Conservation (phyloP, 2,888 invertebrate species). For the Cheiracanthium punctorium region DNA sequence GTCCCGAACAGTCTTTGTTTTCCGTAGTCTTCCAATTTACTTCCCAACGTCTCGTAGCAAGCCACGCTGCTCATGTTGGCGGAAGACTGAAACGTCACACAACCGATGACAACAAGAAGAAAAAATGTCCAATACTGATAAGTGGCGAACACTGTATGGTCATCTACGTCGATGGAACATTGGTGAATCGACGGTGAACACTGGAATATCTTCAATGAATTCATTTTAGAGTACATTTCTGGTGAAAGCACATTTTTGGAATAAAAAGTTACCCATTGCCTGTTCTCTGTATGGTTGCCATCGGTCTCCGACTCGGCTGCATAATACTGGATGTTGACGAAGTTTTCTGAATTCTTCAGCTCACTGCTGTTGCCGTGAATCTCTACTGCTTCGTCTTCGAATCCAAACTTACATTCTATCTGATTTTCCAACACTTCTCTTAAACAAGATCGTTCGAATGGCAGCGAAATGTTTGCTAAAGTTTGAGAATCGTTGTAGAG, state of each 20-base stretch:
- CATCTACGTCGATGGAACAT: background rate
- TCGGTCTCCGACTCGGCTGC: no score
- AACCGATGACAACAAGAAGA: constrained; percentile 83
- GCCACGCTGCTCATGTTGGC: constrained; percentile 92
- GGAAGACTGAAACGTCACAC: constrained; percentile 89
- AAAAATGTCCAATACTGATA: constrained; percentile 79
- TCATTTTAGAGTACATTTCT: background rate
- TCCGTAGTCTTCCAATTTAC: constrained; percentile 85
- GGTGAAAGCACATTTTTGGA: no score
- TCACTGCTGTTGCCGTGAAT: no score
- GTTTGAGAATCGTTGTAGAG: background rate
- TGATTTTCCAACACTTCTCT: background rate
- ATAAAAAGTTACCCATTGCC: no score
- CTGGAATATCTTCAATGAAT: background rate
- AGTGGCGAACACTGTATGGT: background rate
- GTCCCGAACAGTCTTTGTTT: constrained; percentile 92
- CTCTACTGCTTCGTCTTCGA: background rate
- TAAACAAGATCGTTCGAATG: background rate
- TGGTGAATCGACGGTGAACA: background rate
- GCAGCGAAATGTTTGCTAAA: background rate
- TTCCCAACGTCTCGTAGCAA: constrained; percentile 89
- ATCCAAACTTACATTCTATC: background rate
- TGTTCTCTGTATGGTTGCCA: no score
- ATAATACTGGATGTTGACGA: no score
- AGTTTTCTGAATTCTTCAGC: no score